Conservation (phyloP, 2,113 vertebrate genomes). For the Cariama cristata region DNA sequence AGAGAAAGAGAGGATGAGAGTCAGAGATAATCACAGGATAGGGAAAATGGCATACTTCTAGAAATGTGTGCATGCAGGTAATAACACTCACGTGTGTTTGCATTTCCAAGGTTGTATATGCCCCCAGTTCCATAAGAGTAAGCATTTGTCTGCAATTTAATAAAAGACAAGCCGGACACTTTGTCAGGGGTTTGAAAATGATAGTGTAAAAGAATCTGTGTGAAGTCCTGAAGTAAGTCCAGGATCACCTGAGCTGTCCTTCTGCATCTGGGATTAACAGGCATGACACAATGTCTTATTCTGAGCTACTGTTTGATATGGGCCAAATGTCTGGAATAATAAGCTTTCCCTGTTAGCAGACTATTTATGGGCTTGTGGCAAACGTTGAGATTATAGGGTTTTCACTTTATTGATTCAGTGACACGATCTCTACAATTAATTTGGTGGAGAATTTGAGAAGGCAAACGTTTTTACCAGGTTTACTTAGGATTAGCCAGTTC, state of each 20-base stretch:
- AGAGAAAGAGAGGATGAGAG: not conserved
- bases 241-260: not conserved
- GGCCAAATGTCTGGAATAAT: constrained; percentile 5
- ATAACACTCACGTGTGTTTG: no score
- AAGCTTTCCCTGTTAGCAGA: not conserved
- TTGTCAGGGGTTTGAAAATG: not conserved
- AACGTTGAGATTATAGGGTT: not conserved
- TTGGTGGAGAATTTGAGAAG: not conserved
- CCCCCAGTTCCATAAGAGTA: not conserved
- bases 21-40: not conserved
- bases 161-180: not conserved
- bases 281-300: constrained; percentile 2
- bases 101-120: not conserved
- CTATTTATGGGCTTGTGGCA: not conserved
- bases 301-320: not conserved
- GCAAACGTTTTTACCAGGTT: not conserved
- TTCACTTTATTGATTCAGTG: not conserved
- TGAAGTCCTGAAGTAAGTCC: not conserved
- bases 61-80: not conserved
- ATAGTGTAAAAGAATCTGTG: not conserved
- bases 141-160: not conserved
- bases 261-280: not conserved
- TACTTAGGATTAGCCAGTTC: constrained; percentile 1
- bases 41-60: not conserved
- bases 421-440: not conserved